phyloP scores from a whole-genome alignment of 2,113 vertebrate genomes.

The Pipra filicauda region DNA sequence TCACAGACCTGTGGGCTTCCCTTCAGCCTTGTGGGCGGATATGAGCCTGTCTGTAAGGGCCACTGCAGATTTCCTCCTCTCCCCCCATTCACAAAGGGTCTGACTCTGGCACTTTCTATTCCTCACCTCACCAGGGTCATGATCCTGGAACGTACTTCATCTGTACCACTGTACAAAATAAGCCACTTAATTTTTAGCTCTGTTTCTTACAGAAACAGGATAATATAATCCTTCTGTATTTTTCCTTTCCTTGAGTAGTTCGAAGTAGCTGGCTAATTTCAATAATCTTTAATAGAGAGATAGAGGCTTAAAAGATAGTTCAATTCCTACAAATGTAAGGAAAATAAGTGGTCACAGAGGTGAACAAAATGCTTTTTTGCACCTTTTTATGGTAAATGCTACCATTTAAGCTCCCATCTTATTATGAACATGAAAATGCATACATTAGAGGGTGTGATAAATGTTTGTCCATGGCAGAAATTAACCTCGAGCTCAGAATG shows the following conservation, averaged over 20 bases:
- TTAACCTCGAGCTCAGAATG: neutral
- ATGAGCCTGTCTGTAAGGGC: neutral
- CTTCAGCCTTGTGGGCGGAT: fast-evolving
- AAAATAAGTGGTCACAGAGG: neutral
- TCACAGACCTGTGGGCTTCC: neutral
- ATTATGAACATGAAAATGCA: neutral
- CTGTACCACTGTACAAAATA: neutral
- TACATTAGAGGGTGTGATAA: neutral
- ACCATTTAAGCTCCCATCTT: neutral
- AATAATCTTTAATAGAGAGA: neutral
- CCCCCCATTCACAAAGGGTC: neutral
- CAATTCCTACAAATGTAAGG: neutral
- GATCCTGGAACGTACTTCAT: neutral
- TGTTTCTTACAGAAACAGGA: neutral
- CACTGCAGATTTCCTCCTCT: neutral
- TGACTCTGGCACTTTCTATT: neutral
- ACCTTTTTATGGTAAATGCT: neutral
- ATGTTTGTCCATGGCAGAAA: neutral
- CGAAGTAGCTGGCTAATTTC: neutral
- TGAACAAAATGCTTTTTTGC: neutral
- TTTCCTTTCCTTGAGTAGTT: neutral
- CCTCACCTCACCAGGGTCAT: neutral
- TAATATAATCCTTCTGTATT: neutral
- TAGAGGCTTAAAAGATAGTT: neutral
- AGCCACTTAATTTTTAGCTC: neutral